Percentiles rank a stretch among this genome's conserved stretches.
phyloP scores from a whole-genome alignment of 2,888 invertebrate species.

The Clunio marinus region DNA sequence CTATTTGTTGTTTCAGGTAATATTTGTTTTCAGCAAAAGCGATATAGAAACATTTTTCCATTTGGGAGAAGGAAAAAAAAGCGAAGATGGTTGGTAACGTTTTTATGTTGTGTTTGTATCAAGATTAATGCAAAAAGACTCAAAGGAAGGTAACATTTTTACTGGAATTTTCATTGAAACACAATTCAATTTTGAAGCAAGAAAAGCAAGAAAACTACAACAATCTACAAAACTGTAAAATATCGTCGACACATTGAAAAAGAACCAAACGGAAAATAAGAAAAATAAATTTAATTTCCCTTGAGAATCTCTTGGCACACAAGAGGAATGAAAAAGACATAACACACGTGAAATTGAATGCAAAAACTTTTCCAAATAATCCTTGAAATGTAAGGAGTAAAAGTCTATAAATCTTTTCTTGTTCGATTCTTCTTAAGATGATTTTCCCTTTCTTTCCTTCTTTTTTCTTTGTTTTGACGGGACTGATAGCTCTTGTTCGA shows the following conservation, averaged over 20 bases:
- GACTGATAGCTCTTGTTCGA: neutral
- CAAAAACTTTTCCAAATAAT: constrained; percentile 29
- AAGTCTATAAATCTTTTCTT: constrained; percentile 38
- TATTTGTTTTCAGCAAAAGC: neutral
- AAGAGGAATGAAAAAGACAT: constrained; percentile 7
- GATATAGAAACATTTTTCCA: neutral
- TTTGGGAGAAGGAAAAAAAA: neutral
- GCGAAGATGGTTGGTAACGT: neutral
- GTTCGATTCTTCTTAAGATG: neutral
- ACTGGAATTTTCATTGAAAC: constrained; percentile 12
- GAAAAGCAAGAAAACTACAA: neutral
- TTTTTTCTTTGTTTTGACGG: constrained; percentile 1
- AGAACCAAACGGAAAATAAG: constrained; percentile 16
- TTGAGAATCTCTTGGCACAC: constrained; percentile 13
- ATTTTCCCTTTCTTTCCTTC: constrained; percentile 10
- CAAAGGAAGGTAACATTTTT: constrained; percentile 3
- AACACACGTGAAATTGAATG: constrained; percentile 37
- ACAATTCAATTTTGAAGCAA: constrained; percentile 35
- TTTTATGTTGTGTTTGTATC: neutral
- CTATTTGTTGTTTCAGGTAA: constrained; percentile 27
- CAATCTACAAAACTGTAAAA: constrained; percentile 26
- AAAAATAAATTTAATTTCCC: constrained; percentile 39
- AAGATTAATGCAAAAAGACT: constrained; percentile 2
- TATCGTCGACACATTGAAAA: constrained; percentile 29
- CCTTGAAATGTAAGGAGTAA: constrained; percentile 22